A percentile compares a stretch with the other conserved stretches of the same genome.
phyloP scores from a whole-genome alignment of 2,113 vertebrate species.

The Saiga tatarica region DNA sequence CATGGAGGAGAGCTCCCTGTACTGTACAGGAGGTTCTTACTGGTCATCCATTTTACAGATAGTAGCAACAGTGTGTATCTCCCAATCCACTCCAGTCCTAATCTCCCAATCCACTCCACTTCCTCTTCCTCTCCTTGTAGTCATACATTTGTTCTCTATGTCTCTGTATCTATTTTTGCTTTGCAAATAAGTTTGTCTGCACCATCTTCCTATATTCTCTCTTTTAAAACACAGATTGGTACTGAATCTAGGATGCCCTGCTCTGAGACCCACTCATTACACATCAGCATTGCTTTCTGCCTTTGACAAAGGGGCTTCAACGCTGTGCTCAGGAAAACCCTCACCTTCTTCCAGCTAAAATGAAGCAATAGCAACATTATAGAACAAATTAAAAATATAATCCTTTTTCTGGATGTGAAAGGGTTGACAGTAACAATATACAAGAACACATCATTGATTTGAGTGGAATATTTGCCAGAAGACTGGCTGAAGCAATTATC shows the following conservation, averaged over 20 bases:
- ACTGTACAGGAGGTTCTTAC: neutral
- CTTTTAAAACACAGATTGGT: neutral
- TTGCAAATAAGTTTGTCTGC: neutral
- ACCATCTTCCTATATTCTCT: neutral
- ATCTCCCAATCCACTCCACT: neutral
- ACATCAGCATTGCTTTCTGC: neutral
- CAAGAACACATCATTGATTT: neutral
- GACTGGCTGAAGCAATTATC: neutral
- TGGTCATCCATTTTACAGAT: neutral
- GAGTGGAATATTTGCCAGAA: neutral
- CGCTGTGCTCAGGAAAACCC: neutral
- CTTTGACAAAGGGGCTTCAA: neutral
- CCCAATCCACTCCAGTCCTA: neutral
- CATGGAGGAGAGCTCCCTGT: neutral
- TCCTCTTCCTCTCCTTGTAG: neutral
- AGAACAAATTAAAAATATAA: neutral
- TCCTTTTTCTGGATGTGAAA: neutral
- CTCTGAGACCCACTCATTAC: neutral
- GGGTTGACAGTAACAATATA: neutral
- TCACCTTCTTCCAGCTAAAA: neutral
- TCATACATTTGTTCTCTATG: neutral
- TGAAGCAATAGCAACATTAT: neutral
- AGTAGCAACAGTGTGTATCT: neutral
- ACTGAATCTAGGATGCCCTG: neutral
- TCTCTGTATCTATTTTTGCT: neutral